Evolutionary conservation across 2,113 vertebrate genomes (phyloP), one percentile per base, ranked within the genome.

Genomic region (Elephas maximus): DNA sequence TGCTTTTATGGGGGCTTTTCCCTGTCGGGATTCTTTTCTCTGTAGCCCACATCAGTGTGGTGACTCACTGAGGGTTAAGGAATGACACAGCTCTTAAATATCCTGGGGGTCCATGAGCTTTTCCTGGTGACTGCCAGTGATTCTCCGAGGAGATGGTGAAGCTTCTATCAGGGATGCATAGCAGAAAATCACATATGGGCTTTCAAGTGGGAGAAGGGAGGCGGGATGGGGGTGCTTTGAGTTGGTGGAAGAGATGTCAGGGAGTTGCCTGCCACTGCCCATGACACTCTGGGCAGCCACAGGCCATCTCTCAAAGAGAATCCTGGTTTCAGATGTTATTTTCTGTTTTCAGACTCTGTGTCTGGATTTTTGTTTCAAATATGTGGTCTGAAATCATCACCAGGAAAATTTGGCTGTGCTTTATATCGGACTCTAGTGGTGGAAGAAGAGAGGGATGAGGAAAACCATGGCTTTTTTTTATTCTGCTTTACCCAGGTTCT

Each of bases 1-100:
- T 71, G 28, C 69, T 94, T 87, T 84, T 14, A 76, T 8, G n/a
- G 81, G 44, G 63, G 28, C 69, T 94, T 87, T 87, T 83, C 65
- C 8, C 57, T 82, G 20, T 77, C 17, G 71, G 15, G 48, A 33
- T 78, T 71, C 8, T 57, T 86, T 11, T 33, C 60, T 95, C n/a
- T 0, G 2, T 7, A 15, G 12, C 48, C 14, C 48, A 44, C 0
- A 41, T 76, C 18, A 6, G 51, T 83, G 24, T 33, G 33, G 67
- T 65, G 84, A 67, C 33, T 82, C 12, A 12, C 74, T 60, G n/a
- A 51, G 26, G 77, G 37, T 14, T 14, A 62, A 74, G 65, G 44
- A 63, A 81, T 51, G 48, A 77, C n/a, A 0, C 21, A 10, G 63
- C 69, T 88, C 67, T 62, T 79, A 44, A 21, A 83, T 60, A 17